Percentiles rank a stretch among this genome's conserved stretches.
phyloP scores from a whole-genome alignment of 2,113 vertebrate genomes.

The Elgaria multicarinata region DNA sequence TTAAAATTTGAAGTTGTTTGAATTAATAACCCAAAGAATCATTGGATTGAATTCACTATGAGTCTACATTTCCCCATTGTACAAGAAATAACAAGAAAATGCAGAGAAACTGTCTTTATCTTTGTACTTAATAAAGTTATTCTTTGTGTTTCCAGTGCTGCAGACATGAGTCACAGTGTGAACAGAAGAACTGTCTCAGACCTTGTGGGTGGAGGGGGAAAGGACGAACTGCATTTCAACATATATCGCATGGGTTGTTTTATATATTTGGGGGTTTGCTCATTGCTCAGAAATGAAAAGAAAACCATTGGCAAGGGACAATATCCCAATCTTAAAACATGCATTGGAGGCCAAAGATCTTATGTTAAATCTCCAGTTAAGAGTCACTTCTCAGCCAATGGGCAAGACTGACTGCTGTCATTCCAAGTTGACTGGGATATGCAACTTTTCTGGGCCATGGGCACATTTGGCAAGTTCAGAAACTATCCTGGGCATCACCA shows the following conservation, averaged over 20 bases:
- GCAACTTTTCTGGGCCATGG: too few relatives aligned
- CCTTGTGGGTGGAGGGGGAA: background rate
- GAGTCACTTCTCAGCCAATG: background rate
- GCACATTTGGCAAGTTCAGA: too few relatives aligned
- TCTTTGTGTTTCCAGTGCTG: background rate
- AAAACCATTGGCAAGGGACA: background rate
- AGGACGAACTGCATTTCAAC: background rate
- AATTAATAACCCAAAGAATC: background rate
- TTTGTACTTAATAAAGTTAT: slow-evolving; percentile 10
- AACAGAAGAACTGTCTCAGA: background rate
- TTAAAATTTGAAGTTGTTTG: background rate
- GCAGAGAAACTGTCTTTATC: slow-evolving; percentile 7
- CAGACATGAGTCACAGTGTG: slow-evolving; percentile 1
- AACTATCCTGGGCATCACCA: too few relatives aligned
- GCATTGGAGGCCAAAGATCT: background rate
- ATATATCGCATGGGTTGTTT: background rate
- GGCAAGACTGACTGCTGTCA: background rate
- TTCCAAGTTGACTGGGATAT: background rate
- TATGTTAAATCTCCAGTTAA: background rate
- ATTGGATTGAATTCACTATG: background rate
- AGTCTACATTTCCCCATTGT: background rate
- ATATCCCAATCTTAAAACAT: background rate
- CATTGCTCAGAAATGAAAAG: background rate
- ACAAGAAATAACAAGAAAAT: slow-evolving; percentile 9
- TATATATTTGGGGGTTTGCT: background rate